A percentile compares a stretch with the other conserved stretches of the same genome.
Conservation (phyloP, 2,113 vertebrate species). For the Mungos mungo region DNA sequence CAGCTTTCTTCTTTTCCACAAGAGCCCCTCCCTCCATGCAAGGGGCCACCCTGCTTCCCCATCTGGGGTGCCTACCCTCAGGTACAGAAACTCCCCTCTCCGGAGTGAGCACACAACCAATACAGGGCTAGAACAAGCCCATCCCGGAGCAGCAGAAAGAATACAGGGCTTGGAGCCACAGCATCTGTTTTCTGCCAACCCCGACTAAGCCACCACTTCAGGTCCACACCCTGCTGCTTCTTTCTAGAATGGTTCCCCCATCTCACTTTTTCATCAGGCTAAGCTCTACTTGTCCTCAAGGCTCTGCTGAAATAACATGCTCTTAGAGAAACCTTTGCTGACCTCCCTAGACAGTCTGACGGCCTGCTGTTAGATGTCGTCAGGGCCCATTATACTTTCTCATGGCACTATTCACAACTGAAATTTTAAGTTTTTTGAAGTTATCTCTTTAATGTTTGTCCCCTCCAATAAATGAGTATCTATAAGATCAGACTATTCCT, state of each 20-base stretch:
- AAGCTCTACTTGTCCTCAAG: neutral
- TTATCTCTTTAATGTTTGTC: neutral
- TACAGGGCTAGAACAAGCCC: neutral
- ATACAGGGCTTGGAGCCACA: neutral
- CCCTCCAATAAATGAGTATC: neutral
- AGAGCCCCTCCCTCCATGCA: neutral
- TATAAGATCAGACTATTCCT: slow-evolving; percentile 4
- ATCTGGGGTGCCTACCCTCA: neutral
- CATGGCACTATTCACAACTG: neutral
- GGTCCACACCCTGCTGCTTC: neutral
- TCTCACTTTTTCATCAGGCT: neutral
- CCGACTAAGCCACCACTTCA: neutral
- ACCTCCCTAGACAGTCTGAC: neutral
- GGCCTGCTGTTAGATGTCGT: neutral
- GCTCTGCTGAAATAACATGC: neutral
- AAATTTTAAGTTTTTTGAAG: neutral
- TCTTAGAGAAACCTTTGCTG: neutral
- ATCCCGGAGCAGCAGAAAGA: neutral
- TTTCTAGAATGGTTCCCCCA: neutral
- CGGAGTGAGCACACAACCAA: neutral
- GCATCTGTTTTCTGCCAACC: neutral
- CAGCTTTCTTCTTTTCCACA: neutral
- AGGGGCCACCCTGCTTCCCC: neutral
- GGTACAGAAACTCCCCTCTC: neutral
- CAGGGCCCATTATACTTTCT: neutral